Evolutionary conservation across 1,140 invertebrate genomes (phyloP).

Genomic region (Procambarus virginalis): DNA sequence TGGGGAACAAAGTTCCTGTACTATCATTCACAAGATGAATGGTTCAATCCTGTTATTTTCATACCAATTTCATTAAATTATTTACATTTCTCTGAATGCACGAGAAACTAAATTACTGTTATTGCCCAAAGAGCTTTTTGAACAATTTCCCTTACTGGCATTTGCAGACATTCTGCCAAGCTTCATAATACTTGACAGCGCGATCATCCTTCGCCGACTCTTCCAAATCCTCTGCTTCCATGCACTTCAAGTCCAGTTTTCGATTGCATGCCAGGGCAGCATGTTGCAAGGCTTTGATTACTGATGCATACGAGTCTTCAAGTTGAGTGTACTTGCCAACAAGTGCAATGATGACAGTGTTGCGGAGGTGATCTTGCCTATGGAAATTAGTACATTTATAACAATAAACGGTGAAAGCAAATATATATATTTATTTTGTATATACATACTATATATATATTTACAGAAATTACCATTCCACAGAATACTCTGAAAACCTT

Average conservation of each 20-base stretch:
- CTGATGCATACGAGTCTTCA: conserved; percentile 96
- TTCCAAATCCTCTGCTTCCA: conserved; percentile 87
- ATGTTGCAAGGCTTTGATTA: conserved; percentile 95
- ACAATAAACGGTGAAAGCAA: neutral
- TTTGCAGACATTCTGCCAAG: conserved; percentile 93
- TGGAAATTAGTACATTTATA: neutral
- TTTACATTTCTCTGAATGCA: too few relatives aligned
- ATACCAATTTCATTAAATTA: too few relatives aligned
- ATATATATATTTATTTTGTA: neutral
- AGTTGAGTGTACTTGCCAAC: conserved; percentile 99
- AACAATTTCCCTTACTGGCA: conserved; percentile 80
- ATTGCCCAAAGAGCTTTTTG: too few relatives aligned
- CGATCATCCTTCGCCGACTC: conserved; percentile 81
- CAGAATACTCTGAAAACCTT: too few relatives aligned
- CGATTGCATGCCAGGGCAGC: conserved; percentile 88
- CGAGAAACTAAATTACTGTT: too few relatives aligned
- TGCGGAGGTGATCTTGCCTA: conserved; percentile 84
- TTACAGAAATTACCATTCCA: neutral
- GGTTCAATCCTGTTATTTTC: too few relatives aligned
- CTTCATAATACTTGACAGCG: conserved; percentile 91
- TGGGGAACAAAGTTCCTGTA: too few relatives aligned
- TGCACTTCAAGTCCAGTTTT: conserved; percentile 84
- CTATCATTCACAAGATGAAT: too few relatives aligned
- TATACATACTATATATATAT: neutral
- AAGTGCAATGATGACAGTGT: conserved; percentile 91